Percentiles rank a stretch among this genome's conserved stretches.
Evolutionary conservation across 2,797 vertebrate genomes (phyloP).

Genomic region (Melanogrammus aeglefinus): DNA sequence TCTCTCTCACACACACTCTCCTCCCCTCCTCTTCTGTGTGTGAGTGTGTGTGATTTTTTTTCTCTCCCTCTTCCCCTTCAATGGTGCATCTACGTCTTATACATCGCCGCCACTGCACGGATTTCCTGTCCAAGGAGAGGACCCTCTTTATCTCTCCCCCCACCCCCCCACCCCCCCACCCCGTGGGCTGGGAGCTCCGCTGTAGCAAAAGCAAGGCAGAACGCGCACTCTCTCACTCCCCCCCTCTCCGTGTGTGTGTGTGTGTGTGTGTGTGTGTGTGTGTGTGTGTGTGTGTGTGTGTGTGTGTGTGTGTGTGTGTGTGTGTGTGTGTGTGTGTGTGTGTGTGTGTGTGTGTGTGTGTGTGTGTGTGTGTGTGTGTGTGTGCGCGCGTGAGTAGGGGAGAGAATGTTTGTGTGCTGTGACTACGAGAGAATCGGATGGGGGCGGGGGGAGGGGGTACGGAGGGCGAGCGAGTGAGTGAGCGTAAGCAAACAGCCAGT

Average conservation of each 20-base stretch:
- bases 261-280: conserved; percentile 14
- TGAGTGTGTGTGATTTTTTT: neutral
- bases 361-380: conserved; percentile 8
- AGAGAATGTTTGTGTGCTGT: conserved; percentile 15
- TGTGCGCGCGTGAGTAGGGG: neutral
- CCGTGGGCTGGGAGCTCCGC: conserved; percentile 46
- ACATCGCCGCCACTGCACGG: conserved; percentile 50
- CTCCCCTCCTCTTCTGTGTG: conserved; percentile 23
- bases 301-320: conserved; percentile 13
- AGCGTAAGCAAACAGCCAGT: conserved; percentile 71
- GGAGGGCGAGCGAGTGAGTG: conserved; percentile 67
- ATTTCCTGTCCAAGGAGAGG: conserved; percentile 66
- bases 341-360: conserved; percentile 37
- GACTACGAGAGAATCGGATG: neutral
- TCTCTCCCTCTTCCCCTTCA: conserved; percentile 28
- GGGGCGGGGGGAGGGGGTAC: conserved; percentile 48
- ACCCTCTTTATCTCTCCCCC: conserved; percentile 52
- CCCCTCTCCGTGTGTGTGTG: neutral
- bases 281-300: conserved; percentile 10
- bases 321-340: conserved; percentile 34
- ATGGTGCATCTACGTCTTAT: conserved; percentile 50
- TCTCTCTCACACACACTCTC: conserved; percentile 26
- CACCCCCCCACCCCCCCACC: too few relatives aligned
- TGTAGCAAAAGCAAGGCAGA: conserved; percentile 41
- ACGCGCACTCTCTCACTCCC: too few relatives aligned